Conservation (phyloP, 2,113 vertebrate species). For the Microcebus jonahi region DNA sequence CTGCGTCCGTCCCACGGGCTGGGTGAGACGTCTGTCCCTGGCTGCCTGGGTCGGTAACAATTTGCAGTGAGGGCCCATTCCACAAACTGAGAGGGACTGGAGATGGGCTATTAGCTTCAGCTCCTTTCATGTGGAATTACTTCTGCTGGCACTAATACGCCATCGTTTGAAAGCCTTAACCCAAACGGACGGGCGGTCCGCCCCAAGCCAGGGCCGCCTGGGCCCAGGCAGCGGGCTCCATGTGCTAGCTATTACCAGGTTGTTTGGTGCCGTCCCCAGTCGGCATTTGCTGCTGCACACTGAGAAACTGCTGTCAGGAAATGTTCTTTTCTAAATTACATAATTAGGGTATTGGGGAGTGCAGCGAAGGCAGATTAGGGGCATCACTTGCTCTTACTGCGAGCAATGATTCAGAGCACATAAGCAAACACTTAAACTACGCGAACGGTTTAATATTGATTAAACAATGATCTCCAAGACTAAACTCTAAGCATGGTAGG, state of each 20-base stretch:
- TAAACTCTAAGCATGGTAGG: constrained; percentile 70
- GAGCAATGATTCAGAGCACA: constrained; percentile 83
- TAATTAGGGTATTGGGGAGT: constrained; percentile 85
- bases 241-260: constrained; percentile 88
- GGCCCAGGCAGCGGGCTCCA: constrained; percentile 75
- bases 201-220: constrained; percentile 71
- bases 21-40: constrained; percentile 20
- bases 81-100: constrained; percentile 67
- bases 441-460: constrained; percentile 81
- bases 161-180: constrained; percentile 78
- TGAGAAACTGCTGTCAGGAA: constrained; percentile 87
- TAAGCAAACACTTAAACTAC: constrained; percentile 84
- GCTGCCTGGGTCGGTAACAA: constrained; percentile 68
- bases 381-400: constrained; percentile 80
- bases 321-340: constrained; percentile 84
- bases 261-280: constrained; percentile 80
- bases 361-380: constrained; percentile 82
- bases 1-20: constrained; percentile 7
- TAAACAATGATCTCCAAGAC: constrained; percentile 81
- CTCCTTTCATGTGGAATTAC: constrained; percentile 65
- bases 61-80: constrained; percentile 71
- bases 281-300: constrained; percentile 78
- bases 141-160: constrained; percentile 76
- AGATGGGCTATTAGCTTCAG: constrained; percentile 60
- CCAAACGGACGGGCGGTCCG: constrained; percentile 69